These are phyloP conservation scores for Eriosoma lanigerum DNA, from an alignment of 1,140 invertebrate species.

Conservation along the genomic window DNA sequence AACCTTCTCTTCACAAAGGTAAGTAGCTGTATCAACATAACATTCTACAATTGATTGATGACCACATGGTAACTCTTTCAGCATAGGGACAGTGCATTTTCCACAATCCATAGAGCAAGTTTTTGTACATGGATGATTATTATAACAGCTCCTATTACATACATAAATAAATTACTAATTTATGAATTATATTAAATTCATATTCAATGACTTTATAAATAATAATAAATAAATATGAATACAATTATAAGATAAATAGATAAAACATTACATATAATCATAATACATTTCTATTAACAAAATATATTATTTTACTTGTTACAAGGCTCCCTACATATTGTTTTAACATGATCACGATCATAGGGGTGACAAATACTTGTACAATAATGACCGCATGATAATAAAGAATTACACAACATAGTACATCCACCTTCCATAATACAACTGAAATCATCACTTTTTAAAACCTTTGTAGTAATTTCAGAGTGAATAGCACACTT, in stretches of 20 bases:
- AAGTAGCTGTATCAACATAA: slow-evolving; percentile 56
- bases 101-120: slow-evolving; percentile 60
- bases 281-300: too few species aligned
- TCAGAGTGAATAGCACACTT: neutral
- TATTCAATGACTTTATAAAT: too few species aligned
- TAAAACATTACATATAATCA: too few species aligned
- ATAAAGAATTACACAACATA: slow-evolving; percentile 55
- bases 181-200: neutral
- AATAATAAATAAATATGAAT: too few species aligned
- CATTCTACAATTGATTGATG: slow-evolving; percentile 59
- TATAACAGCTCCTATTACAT: slow-evolving; percentile 58
- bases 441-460: slow-evolving; percentile 53
- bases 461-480: slow-evolving; percentile 55
- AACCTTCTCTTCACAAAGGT: slow-evolving; percentile 58
- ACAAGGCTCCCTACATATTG: slow-evolving; percentile 59
- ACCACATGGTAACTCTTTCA: slow-evolving; percentile 60
- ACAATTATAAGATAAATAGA: too few species aligned
- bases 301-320: slow-evolving; percentile 53
- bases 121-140: slow-evolving; percentile 60
- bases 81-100: slow-evolving; percentile 59
- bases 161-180: neutral
- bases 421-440: slow-evolving; percentile 57
- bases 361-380: slow-evolving; percentile 62
- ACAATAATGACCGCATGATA: slow-evolving; percentile 64
- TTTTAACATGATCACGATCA: slow-evolving; percentile 59